These are phyloP conservation scores for Ommatoiulus sabulosus DNA, from an alignment of 2,888 invertebrate species.

Conservation along the genomic window DNA sequence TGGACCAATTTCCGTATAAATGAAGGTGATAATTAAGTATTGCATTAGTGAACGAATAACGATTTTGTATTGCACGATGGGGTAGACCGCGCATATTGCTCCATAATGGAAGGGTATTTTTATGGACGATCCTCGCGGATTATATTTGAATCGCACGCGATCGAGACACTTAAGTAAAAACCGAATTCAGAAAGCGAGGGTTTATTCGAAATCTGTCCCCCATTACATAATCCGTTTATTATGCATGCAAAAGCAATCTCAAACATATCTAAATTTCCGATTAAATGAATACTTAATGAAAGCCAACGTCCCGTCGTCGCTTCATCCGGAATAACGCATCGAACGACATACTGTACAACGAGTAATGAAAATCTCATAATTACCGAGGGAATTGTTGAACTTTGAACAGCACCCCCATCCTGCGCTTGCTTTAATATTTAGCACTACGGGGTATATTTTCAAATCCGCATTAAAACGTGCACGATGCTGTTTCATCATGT, in stretches of 20 bases:
- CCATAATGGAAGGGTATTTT: background rate
- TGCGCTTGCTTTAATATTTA: background rate
- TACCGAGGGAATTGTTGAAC: background rate
- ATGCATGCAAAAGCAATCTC: constrained; percentile 20
- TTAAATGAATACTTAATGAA: background rate
- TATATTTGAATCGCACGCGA: background rate
- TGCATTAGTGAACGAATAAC: too few relatives aligned
- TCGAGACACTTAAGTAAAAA: background rate
- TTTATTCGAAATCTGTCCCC: background rate
- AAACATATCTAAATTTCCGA: background rate
- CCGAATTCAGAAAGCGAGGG: background rate
- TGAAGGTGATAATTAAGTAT: too few relatives aligned
- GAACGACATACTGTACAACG: background rate
- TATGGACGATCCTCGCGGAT: background rate
- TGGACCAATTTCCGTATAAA: too few relatives aligned
- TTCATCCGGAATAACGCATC: background rate
- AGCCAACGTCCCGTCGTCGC: too few relatives aligned
- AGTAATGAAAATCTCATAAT: background rate
- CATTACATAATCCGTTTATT: background rate
- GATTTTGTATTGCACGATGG: too few relatives aligned
- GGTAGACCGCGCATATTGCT: too few relatives aligned
- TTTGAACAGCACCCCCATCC: background rate
- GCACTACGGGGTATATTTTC: too few relatives aligned
- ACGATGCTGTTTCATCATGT: too few relatives aligned
- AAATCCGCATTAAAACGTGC: too few relatives aligned